A percentile compares a stretch with the other conserved stretches of the same genome.
These are phyloP conservation scores for Enteromius treurensis DNA, from an alignment of 2,797 vertebrate genomes.

Conservation along the genomic window DNA sequence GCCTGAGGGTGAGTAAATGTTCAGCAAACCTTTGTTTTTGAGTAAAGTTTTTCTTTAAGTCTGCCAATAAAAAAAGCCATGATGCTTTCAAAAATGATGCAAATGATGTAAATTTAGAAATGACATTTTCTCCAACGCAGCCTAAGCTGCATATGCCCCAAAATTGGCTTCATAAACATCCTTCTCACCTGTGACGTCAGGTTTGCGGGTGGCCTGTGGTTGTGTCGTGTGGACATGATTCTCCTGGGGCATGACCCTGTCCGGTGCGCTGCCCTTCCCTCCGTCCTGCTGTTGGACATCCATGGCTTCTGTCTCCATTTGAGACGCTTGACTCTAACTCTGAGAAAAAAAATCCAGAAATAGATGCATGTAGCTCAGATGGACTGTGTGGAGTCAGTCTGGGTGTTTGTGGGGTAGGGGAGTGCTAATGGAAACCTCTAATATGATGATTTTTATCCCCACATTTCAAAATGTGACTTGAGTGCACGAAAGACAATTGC, in stretches of 20 bases:
- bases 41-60: not conserved
- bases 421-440: not conserved
- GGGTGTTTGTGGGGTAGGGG: not conserved
- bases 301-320: slow-evolving; percentile 59
- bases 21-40: not conserved
- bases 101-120: no score
- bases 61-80: not conserved
- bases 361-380: not conserved
- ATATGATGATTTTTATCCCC: not conserved
- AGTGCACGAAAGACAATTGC: not conserved
- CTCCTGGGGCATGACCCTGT: slow-evolving; percentile 24
- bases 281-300: slow-evolving; percentile 56
- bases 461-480: not conserved
- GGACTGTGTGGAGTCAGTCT: not conserved
- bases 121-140: not conserved
- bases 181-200: slow-evolving; percentile 41
- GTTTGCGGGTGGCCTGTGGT: slow-evolving; percentile 20
- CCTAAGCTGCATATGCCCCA: not conserved
- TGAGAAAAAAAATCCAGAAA: slow-evolving; percentile 47
- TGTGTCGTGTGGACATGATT: slow-evolving; percentile 48
- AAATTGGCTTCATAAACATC: not conserved
- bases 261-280: slow-evolving; percentile 26
- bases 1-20: not conserved
- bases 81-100: not conserved
- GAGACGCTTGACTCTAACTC: slow-evolving; percentile 54